Evolutionary conservation across 2,888 invertebrate species (phyloP), one percentile per base, ranked within the genome.

Genomic region (Glyphotaelius pellucidus): DNA sequence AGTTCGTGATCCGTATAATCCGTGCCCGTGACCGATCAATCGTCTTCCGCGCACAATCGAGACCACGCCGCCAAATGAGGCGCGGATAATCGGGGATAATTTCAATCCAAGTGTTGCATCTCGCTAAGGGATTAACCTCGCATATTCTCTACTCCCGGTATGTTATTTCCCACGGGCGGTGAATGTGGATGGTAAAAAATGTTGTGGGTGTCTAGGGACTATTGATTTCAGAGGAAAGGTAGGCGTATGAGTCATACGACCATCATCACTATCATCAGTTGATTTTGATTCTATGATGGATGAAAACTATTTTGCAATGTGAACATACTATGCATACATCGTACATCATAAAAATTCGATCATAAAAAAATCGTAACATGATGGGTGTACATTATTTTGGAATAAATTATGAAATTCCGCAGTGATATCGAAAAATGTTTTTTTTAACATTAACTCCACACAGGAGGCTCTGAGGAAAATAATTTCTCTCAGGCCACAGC

Each of bases 1-100:
- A 67, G n/a, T 67, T 19, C 52, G 52, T 52, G 52, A 52, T 35
- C 86, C 38, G 86, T 47, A n/a, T 86, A 42, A 86, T 42, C 30
- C 86, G 52, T 19, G 80, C 30, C 35, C 89, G 80, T 80, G 81
- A 31, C 81, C 31, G 89, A 91, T 91, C 81, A 67, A 91, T 91
- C 81, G 52, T 89, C 14, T 31, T 79, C 67, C 79, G 79, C 42
- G 79, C n/a, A 90, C 67, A 87, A 87, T 84, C 85, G 90, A 52
- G 89, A 86, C 80, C 85, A 81, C 86, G 89, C 91, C 89, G 89
- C 90, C 93, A 92, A 93, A 93, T 93, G 93, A 89, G 91, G 88
- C 91, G 91, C 92, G 91, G 47, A 90, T 85, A 93, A 93, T 93
- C 87, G 90, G 79, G 92, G 85, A 90, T 93, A 93, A 93, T 93